These are phyloP conservation scores for Nesoenas mayeri DNA, from an alignment of 2,113 vertebrate species.

Conservation along the genomic window DNA sequence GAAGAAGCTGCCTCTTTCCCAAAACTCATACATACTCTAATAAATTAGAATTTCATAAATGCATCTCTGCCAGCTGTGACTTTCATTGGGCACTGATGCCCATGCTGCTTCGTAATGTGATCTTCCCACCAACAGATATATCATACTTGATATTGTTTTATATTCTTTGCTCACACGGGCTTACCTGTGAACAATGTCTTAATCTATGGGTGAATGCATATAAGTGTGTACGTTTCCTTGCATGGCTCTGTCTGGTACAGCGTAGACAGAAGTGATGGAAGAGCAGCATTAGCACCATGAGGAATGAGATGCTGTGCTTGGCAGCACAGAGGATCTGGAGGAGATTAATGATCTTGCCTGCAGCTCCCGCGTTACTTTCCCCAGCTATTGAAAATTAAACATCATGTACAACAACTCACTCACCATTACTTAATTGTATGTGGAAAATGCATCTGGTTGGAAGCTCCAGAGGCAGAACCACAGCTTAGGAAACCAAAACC, in stretches of 20 bases:
- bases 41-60: neutral
- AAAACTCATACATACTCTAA: neutral
- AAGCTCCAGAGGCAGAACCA: constrained; percentile 48
- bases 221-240: neutral
- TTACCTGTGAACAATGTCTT: constrained; percentile 23
- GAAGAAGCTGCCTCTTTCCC: neutral
- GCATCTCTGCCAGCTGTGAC: neutral
- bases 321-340: constrained; percentile 58
- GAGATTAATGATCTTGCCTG: constrained; percentile 67
- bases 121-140: neutral
- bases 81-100: neutral
- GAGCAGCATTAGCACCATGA: constrained; percentile 47
- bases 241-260: constrained; percentile 26
- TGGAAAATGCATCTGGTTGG: constrained; percentile 55
- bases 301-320: constrained; percentile 69
- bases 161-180: neutral
- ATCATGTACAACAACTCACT: constrained; percentile 42
- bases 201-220: constrained; percentile 42
- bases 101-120: neutral
- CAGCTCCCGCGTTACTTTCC: constrained; percentile 47
- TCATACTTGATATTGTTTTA: neutral
- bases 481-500: neutral
- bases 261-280: constrained; percentile 22
- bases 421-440: constrained; percentile 66
- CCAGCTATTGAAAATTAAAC: constrained; percentile 61